Percentiles rank a stretch among this genome's conserved stretches.
phyloP scores from a whole-genome alignment of 1,140 invertebrate genomes.

The Bacillus rossius region DNA sequence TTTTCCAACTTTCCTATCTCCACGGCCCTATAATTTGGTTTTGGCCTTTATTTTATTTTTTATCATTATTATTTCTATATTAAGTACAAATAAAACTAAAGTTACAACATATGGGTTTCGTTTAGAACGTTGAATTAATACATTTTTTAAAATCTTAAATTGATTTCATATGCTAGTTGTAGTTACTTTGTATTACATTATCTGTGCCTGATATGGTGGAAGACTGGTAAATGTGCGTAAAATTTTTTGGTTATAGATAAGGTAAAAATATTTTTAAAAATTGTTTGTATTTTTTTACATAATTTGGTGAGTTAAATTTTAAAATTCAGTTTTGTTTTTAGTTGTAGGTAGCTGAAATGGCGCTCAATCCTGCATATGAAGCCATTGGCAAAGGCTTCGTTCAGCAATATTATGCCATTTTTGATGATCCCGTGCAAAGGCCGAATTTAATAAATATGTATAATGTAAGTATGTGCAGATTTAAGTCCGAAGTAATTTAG shows the following conservation, averaged over 20 bases:
- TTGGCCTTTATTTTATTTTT: background rate
- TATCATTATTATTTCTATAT: background rate
- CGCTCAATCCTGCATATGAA: slow-evolving; percentile 84
- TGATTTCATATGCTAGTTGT: background rate
- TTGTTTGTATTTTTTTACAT: no score
- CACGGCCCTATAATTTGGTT: background rate
- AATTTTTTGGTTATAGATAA: no score
- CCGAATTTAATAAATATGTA: slow-evolving; percentile 82
- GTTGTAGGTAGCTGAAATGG: slow-evolving; percentile 46
- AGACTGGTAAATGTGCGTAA: no score
- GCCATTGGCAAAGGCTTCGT: slow-evolving; percentile 90
- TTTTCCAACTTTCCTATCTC: background rate
- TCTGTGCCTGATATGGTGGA: no score
- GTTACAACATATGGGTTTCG: background rate
- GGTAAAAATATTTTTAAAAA: no score
- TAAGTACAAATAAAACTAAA: background rate
- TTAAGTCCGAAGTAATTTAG: no score
- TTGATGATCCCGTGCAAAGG: slow-evolving; percentile 80
- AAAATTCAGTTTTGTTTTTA: no score
- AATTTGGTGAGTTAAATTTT: no score
- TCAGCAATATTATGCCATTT: slow-evolving; percentile 85
- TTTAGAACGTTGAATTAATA: background rate
- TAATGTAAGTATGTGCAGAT: slow-evolving; percentile 64
- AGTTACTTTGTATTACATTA: background rate
- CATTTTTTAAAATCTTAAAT: background rate